phyloP scores from a whole-genome alignment of 1,140 invertebrate species.

The Lordiphosa clarofinis region DNA sequence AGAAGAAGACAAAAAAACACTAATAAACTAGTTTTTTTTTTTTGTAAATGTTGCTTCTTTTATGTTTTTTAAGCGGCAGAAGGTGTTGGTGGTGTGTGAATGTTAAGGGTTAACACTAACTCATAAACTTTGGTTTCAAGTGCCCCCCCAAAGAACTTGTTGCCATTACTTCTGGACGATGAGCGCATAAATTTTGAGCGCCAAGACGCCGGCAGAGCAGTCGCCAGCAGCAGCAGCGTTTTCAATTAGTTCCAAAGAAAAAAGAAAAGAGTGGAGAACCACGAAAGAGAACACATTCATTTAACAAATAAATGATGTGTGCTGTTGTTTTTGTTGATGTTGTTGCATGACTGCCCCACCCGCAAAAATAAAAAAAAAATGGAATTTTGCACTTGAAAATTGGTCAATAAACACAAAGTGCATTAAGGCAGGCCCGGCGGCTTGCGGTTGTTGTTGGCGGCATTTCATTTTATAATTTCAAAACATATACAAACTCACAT shows the following conservation, averaged over 20 bases:
- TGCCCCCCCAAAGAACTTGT: slow-evolving; percentile 39
- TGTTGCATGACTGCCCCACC: slow-evolving; percentile 27
- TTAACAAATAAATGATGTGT: slow-evolving; percentile 68
- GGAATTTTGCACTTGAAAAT: slow-evolving; percentile 45
- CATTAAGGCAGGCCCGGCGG: slow-evolving; percentile 4
- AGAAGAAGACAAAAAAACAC: slow-evolving; percentile 1
- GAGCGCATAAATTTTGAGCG: slow-evolving; percentile 52
- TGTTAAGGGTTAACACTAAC: slow-evolving; percentile 26
- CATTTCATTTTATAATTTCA: slow-evolving; percentile 38
- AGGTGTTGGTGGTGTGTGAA: background rate
- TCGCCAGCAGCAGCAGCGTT: slow-evolving; percentile 29
- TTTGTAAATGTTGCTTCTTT: background rate
- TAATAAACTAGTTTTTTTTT: background rate
- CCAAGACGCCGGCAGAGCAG: slow-evolving; percentile 14
- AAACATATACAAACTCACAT: slow-evolving; percentile 21
- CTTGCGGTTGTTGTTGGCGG: slow-evolving; percentile 7
- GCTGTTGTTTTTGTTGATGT: background rate
- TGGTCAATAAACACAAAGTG: slow-evolving; percentile 12
- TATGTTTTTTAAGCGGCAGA: slow-evolving; percentile 2
- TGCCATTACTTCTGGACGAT: slow-evolving; percentile 43
- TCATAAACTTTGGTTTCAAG: slow-evolving; percentile 28
- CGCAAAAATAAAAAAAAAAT: slow-evolving; percentile 21
- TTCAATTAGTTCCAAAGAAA: slow-evolving; percentile 61
- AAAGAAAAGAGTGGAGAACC: slow-evolving; percentile 13
- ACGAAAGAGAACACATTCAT: slow-evolving; percentile 42